phyloP scores from a whole-genome alignment of 2,888 invertebrate species.

The Lucinisca nassula region DNA sequence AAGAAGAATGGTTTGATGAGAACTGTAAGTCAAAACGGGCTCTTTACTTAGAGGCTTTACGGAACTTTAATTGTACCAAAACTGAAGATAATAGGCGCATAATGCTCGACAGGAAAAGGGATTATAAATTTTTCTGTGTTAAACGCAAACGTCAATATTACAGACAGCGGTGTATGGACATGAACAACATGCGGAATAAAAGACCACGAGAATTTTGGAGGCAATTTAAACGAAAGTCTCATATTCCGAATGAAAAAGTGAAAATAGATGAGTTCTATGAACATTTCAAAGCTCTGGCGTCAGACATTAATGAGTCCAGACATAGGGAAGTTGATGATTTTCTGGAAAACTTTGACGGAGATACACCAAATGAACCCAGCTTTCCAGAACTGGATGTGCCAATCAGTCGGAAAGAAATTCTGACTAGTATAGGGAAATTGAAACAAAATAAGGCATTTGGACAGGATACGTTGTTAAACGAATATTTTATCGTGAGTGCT shows the following conservation, averaged over 20 bases:
- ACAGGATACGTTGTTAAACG: not conserved
- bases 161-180: not conserved
- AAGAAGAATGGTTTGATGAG: slow-evolving; percentile 25
- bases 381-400: not conserved
- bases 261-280: not conserved
- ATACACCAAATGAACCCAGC: not conserved
- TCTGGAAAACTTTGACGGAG: not conserved
- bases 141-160: not conserved
- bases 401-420: not conserved
- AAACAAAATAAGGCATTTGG: not conserved
- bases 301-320: not conserved
- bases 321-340: not conserved
- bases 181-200: slow-evolving; percentile 14
- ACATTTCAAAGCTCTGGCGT: not conserved
- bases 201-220: slow-evolving; percentile 23
- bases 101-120: not conserved
- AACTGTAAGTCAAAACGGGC: not conserved
- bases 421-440: not conserved
- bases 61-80: not conserved
- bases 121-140: slow-evolving; percentile 7
- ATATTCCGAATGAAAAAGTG: not conserved
- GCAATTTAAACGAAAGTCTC: not conserved
- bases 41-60: not conserved
- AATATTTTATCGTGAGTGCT: slow-evolving; percentile 5
- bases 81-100: not conserved